Evolutionary conservation across 2,113 vertebrate genomes (phyloP).

Genomic region (Mormyrus iriodes): DNA sequence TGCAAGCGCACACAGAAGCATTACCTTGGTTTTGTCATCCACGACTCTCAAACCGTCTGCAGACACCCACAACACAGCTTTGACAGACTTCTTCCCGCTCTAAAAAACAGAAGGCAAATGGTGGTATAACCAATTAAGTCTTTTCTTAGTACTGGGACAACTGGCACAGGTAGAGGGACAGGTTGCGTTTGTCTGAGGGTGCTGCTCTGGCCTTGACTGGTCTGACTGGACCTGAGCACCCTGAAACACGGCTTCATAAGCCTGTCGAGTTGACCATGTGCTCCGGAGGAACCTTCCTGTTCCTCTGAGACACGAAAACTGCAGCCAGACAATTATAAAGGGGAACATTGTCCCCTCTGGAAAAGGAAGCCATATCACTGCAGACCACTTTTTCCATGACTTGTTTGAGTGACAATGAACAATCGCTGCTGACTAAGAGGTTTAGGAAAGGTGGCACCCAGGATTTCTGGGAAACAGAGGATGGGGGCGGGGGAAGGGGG

Average conservation of each 20-base stretch:
- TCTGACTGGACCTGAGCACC: neutral
- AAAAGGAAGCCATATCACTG: neutral
- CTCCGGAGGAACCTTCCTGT: neutral
- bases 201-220: neutral
- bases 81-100: slow-evolving; percentile 84
- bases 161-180: neutral
- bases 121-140: neutral
- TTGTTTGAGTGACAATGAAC: neutral
- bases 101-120: slow-evolving; percentile 38
- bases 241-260: neutral
- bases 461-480: neutral
- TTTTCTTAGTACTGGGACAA: neutral
- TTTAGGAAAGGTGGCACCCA: neutral
- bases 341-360: slow-evolving; percentile 1
- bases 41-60: slow-evolving; percentile 86
- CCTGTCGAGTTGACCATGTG: neutral
- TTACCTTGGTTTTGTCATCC: slow-evolving; percentile 89
- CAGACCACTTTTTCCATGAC: neutral
- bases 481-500: neutral
- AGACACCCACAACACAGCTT: slow-evolving; percentile 85
- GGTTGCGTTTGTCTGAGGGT: neutral
- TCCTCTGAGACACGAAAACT: neutral
- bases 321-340: neutral
- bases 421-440: neutral
- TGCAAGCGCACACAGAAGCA: neutral